Base-by-base conservation (phyloP, 2,888 invertebrate genomes). In the Drosophila fungiperda region DNA sequence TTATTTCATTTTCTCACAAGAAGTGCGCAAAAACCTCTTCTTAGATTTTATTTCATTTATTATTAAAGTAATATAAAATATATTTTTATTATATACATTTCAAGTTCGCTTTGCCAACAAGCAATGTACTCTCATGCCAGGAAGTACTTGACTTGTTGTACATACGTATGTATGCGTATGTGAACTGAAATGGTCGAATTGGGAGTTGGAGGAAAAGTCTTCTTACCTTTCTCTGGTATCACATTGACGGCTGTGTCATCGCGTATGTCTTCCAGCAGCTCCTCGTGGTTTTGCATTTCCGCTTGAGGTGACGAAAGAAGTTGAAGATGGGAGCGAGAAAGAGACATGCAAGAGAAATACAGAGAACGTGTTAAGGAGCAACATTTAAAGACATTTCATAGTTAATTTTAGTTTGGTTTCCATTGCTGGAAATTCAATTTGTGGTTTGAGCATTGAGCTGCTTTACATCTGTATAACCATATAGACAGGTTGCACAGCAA, bases 161-260 rank as follows among this genome's bases (percentile, higher is more conserved):
- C 9, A 29, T 11, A 33, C 33, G 20, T 20, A 23, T 53, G 20
- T 20, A 11, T n/a, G 50, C 40, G 35, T 60, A 15, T 42, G 45
- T 36, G 48, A 36, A 32, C 12, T 38, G 9, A n/a, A 54, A 36
- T 26, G 33, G 42, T 45, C 42, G 42, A 66, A 50, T 15, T 8
- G 52, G 32, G 26, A 36, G 33, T 57, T 36, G 12, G 38, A 15
- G 48, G 54, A 20, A 26, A 50, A 48, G 29, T 64, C 48, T 61
- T 82, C 92, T 91, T 89, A 93, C 93, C 93, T 90, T 93, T 93
- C 72, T 93, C 93, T 70, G 93, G 93, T 89, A 93, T 93, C 65
- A 87, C 87, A 86, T 93, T 93, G 78, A 92, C 87, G 68, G 90
- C 89, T 75, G 92, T 90, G 78, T 93, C 93, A 80, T 93, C 93